A percentile compares a stretch with the other conserved stretches of the same genome.
These are phyloP conservation scores for Chelonia mydas DNA, from an alignment of 2,797 vertebrate genomes.

Conservation along the genomic window DNA sequence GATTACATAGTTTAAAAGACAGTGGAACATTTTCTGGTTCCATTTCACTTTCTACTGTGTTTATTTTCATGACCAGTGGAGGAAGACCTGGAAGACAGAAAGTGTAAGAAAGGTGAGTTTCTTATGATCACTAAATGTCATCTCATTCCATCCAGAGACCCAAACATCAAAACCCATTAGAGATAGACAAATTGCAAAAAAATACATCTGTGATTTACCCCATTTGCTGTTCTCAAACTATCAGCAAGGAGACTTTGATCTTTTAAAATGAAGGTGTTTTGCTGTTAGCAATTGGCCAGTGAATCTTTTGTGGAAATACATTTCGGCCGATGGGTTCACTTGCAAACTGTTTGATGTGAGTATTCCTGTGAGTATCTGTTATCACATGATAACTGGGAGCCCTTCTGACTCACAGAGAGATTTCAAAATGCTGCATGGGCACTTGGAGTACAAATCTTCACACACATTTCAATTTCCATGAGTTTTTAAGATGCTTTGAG, in stretches of 20 bases:
- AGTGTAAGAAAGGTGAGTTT: neutral
- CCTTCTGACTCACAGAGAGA: neutral
- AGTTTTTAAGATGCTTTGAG: neutral
- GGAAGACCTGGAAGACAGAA: neutral
- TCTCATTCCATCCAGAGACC: neutral
- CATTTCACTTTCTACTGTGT: neutral
- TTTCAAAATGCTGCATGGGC: neutral
- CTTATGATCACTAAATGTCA: neutral
- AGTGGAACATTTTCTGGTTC: neutral
- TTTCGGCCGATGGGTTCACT: neutral
- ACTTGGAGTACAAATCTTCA: neutral
- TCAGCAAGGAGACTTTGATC: neutral
- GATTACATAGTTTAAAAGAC: neutral
- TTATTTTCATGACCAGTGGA: neutral
- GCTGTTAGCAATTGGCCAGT: neutral
- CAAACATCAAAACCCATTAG: neutral
- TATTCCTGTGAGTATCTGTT: neutral
- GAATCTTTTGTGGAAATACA: neutral
- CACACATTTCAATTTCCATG: neutral
- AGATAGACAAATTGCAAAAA: too few species aligned
- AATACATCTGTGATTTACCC: neutral
- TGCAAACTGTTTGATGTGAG: neutral
- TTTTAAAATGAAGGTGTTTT: neutral
- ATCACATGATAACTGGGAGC: neutral
- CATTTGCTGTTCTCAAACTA: neutral